Conservation (phyloP, 1,140 invertebrate species). For the Ostrea denselamellosa region DNA sequence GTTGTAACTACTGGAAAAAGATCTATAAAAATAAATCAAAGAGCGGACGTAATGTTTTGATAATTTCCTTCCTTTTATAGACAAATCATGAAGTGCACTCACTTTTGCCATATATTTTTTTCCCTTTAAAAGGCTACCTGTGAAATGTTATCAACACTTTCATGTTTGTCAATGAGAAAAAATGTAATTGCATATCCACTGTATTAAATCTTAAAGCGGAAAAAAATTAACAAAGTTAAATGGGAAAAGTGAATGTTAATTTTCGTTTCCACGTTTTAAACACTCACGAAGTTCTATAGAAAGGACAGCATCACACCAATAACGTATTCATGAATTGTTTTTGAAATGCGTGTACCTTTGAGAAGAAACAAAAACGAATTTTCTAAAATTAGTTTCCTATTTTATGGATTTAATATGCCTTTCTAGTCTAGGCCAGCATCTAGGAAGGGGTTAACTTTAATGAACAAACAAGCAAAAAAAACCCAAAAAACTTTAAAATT, state of each 20-base stretch:
- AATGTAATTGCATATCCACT: not conserved
- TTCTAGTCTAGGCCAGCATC: not conserved
- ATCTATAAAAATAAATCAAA: too few relatives aligned
- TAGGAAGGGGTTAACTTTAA: not conserved
- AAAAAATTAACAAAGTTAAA: not conserved
- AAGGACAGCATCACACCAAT: not conserved
- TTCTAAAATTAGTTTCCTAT: not conserved
- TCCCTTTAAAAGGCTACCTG: not conserved
- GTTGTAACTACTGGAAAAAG: too few relatives aligned
- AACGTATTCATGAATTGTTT: not conserved
- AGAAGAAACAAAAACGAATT: not conserved
- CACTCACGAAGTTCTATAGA: not conserved
- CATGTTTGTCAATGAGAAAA: not conserved
- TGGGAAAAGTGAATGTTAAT: not conserved
- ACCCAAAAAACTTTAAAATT: constrained; percentile 4
- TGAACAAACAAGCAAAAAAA: not conserved
- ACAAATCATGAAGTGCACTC: not conserved
- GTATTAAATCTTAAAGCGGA: not conserved
- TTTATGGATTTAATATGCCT: not conserved
- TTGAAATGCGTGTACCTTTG: not conserved
- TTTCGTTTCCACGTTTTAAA: not conserved
- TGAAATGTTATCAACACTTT: not conserved
- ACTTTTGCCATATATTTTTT: not conserved
- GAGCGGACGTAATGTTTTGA: not conserved
- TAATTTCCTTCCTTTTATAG: not conserved